phyloP scores from a whole-genome alignment of 2,113 vertebrate species.

The Corapipo altera region DNA sequence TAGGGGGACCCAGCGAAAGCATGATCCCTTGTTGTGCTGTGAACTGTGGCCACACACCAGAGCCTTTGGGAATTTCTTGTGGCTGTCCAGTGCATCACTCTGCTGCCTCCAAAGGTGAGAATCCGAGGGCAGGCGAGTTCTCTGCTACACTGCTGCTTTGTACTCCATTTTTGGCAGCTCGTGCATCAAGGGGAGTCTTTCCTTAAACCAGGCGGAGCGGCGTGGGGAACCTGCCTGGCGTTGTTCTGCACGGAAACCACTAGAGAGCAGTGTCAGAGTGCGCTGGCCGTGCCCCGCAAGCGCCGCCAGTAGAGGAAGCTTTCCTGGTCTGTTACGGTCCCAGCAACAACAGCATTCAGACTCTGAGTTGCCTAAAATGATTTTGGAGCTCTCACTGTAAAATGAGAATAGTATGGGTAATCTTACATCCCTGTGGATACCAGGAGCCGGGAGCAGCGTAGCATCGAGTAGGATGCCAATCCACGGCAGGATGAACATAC shows the following conservation, averaged over 20 bases:
- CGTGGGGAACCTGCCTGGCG: accelerated
- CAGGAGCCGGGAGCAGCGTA: accelerated
- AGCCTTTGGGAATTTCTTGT: background rate
- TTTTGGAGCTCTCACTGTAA: background rate
- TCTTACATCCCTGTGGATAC: background rate
- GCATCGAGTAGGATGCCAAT: background rate
- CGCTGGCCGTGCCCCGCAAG: accelerated
- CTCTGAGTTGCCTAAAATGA: accelerated
- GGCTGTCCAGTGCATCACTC: background rate
- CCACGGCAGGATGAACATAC: accelerated
- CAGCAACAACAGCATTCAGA: accelerated
- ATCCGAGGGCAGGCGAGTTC: too few species aligned
- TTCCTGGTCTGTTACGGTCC: accelerated
- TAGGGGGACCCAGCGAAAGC: accelerated
- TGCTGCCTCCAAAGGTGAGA: background rate
- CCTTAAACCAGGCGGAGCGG: accelerated
- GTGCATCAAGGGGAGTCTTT: too few species aligned
- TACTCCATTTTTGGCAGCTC: background rate
- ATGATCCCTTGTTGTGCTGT: background rate
- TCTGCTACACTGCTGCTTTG: accelerated
- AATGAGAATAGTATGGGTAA: background rate
- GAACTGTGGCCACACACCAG: accelerated
- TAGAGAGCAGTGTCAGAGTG: slow-evolving; percentile 31
- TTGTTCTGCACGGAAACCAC: background rate
- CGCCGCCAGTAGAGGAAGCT: accelerated